These are phyloP conservation scores for Poeciliopsis occidentalis DNA, from an alignment of 2,113 vertebrate species.

Conservation along the genomic window DNA sequence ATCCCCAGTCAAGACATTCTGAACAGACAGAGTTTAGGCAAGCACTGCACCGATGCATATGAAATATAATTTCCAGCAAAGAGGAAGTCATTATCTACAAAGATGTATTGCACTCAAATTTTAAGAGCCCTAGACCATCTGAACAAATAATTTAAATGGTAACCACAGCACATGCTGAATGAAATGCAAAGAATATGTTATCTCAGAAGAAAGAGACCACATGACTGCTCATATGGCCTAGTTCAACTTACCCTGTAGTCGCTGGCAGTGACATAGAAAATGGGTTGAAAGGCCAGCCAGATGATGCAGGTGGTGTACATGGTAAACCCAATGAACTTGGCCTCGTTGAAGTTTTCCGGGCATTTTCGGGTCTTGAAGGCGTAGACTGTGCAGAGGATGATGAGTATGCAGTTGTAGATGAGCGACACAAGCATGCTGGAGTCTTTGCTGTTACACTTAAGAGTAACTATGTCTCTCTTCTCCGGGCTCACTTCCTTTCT, in stretches of 20 bases:
- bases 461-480: constrained; percentile 91
- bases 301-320: constrained; percentile 99
- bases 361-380: constrained; percentile 99
- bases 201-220: neutral
- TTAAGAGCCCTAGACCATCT: constrained; percentile 8
- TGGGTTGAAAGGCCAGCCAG: constrained; percentile 98
- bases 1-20: constrained; percentile 13
- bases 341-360: constrained; percentile 98
- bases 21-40: neutral
- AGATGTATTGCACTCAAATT: constrained; percentile 26
- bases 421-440: constrained; percentile 96
- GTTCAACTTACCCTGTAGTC: constrained; percentile 92
- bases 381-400: constrained; percentile 96
- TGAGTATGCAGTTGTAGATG: constrained; percentile 96
- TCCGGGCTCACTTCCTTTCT: constrained; percentile 93
- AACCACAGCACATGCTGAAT: constrained; percentile 1
- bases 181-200: neutral
- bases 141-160: constrained; percentile 33
- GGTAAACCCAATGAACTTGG: constrained; percentile 99
- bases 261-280: constrained; percentile 98
- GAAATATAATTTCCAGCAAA: constrained; percentile 19
- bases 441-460: constrained; percentile 96
- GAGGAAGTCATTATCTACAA: constrained; percentile 29
- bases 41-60: neutral
- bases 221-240: neutral